Percentiles rank a stretch among this genome's conserved stretches.
Evolutionary conservation across 2,888 invertebrate species (phyloP).

Genomic region (Monoplex corrugatus): DNA sequence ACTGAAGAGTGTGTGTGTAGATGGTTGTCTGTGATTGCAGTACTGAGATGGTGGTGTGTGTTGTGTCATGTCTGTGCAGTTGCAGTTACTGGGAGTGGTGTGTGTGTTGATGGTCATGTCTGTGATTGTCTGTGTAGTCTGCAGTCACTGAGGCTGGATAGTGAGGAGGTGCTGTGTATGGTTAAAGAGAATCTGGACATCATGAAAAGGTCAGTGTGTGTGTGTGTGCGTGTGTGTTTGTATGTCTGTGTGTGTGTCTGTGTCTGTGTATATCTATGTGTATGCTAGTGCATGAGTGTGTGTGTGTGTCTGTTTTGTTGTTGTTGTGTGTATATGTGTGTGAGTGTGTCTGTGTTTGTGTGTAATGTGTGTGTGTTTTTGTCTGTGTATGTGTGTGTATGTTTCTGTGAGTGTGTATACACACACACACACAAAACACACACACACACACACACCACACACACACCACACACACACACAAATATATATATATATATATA

Average conservation of each 20-base stretch:
- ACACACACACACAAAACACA: no score
- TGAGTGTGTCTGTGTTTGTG: constrained; percentile 20
- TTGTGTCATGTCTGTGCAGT: not conserved
- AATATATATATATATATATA: no score
- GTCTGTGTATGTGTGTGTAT: not conserved
- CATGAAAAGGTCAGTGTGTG: constrained; percentile 37
- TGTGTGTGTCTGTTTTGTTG: not conserved
- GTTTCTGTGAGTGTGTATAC: not conserved
- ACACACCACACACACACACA: no score
- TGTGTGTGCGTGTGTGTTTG: not conserved
- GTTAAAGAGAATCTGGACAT: constrained; percentile 38
- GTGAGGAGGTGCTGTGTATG: constrained; percentile 27
- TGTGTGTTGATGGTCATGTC: no score
- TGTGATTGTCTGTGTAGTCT: constrained; percentile 36
- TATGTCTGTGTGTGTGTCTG: not conserved
- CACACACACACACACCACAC: no score
- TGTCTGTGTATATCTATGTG: not conserved
- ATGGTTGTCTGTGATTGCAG: no score
- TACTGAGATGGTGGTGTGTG: not conserved
- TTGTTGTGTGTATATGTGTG: not conserved
- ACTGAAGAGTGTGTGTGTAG: no score
- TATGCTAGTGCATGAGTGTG: not conserved
- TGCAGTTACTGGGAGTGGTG: no score
- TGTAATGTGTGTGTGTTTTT: not conserved
- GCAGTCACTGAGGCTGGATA: constrained; percentile 30